phyloP scores from a whole-genome alignment of 2,797 vertebrate genomes.

The Cirrhinus molitorella region DNA sequence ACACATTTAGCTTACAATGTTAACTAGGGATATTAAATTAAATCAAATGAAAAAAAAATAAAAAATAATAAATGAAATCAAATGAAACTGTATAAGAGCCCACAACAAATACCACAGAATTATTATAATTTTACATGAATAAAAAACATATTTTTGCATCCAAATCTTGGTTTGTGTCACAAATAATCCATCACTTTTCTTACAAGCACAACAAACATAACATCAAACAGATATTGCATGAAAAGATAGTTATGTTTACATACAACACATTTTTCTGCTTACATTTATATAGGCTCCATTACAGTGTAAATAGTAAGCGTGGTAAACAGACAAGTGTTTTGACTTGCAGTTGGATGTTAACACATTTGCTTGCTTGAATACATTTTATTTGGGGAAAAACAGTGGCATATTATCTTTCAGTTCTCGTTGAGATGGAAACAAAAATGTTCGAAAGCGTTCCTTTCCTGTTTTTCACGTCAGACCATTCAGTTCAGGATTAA shows the following conservation, averaged over 20 bases:
- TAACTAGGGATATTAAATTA: background rate
- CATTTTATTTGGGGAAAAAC: background rate
- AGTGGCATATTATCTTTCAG: background rate
- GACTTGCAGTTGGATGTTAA: background rate
- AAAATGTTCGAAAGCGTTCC: background rate
- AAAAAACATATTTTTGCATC: background rate
- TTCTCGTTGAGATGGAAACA: background rate
- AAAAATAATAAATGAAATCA: no score
- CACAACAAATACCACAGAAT: background rate
- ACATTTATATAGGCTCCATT: background rate
- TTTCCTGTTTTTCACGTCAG: background rate
- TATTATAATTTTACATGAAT: background rate
- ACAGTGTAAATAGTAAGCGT: background rate
- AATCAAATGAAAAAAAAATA: no score
- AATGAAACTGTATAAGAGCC: no score
- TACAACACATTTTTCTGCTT: background rate
- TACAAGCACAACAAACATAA: background rate
- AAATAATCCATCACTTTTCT: background rate
- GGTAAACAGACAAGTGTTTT: background rate
- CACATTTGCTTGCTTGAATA: background rate
- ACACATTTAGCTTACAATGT: no score
- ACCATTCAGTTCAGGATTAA: background rate
- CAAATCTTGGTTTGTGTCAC: background rate
- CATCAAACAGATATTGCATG: background rate
- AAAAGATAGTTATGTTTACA: background rate